Evolutionary conservation across 2,797 vertebrate genomes (phyloP), one percentile per base, ranked within the genome.

Genomic region (Platalea minor): DNA sequence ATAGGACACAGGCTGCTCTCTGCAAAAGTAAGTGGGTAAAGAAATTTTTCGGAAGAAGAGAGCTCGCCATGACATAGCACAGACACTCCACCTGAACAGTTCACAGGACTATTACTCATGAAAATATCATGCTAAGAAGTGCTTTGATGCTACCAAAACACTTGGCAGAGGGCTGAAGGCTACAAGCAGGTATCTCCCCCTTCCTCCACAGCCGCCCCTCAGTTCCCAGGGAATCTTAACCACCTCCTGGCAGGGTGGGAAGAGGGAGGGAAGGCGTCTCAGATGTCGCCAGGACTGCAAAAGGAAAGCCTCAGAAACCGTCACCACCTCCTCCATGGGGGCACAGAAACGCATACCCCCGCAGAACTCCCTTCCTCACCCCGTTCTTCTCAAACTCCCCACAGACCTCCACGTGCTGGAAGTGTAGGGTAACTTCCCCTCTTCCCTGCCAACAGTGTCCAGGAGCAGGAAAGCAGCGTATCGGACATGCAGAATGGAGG

Each of bases 311-410:
- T 73, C 45, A 60, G 53, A 78, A 54, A 60, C 17, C 4, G 1
- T 33, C 48, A 79, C 20, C n/a, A 83, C 2, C 3, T 8, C 8
- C 7, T 17, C 13, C 43, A 61, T 1, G 1, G 9, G 11, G 7
- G 20, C 26, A 43, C 61, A 45, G 63, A 70, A 70, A 70, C 0
- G 4, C 1, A 0, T 7, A 46, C 7, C 11, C 29, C 33, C 1
- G 1, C 16, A 75, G 50, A 63, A 75, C 13, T 46, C 14, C 23
- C 26, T n/a, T 67, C 25, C 57, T 79, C n/a, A 35, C 4, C 9
- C 13, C 4, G 2, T 28, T 33, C 54, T 78, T 59, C 57, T 41
- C 33, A 45, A 82, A 51, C 19, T 46, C 48, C 17, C 28, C 57
- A 51, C 11, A 63, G 31, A 61, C 8, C 5, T 28, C 17, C 45